phyloP scores from a whole-genome alignment of 2,888 invertebrate genomes.

The Harpalus rubripes region DNA sequence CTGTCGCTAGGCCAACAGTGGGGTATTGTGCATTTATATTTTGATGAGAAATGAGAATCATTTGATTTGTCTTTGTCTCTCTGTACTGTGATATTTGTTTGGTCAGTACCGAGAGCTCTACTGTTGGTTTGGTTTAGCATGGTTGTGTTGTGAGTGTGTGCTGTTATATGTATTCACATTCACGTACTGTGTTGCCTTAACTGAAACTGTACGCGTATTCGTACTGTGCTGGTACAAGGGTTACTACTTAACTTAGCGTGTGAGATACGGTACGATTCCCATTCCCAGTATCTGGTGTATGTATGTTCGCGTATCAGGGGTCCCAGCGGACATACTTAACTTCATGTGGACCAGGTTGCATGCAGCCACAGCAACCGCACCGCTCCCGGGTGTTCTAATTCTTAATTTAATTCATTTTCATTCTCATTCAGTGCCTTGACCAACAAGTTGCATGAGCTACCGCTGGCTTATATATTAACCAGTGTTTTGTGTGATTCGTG shows the following conservation, averaged over 20 bases:
- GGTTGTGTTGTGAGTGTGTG: too few species aligned
- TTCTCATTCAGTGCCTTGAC: slow-evolving; percentile 43
- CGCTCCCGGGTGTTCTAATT: too few species aligned
- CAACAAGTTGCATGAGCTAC: slow-evolving; percentile 38
- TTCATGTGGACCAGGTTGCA: background rate
- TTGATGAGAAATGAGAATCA: background rate
- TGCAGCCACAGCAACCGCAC: background rate
- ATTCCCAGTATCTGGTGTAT: background rate
- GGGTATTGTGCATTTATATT: slow-evolving; percentile 12
- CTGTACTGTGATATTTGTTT: background rate
- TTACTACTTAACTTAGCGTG: background rate
- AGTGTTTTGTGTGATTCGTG: slow-evolving; percentile 50
- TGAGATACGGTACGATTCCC: background rate
- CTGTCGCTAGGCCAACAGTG: background rate
- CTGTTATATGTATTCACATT: background rate
- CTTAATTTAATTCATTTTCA: too few species aligned
- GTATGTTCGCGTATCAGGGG: background rate
- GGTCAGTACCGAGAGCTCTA: background rate
- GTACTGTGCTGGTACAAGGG: background rate
- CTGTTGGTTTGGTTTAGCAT: background rate
- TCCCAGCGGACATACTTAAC: background rate
- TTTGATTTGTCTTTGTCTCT: background rate
- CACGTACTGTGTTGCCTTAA: background rate
- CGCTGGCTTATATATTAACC: slow-evolving; percentile 49
- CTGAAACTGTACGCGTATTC: background rate